These are phyloP conservation scores for Phoenicopterus ruber DNA, from an alignment of 2,113 vertebrate species.

Conservation along the genomic window DNA sequence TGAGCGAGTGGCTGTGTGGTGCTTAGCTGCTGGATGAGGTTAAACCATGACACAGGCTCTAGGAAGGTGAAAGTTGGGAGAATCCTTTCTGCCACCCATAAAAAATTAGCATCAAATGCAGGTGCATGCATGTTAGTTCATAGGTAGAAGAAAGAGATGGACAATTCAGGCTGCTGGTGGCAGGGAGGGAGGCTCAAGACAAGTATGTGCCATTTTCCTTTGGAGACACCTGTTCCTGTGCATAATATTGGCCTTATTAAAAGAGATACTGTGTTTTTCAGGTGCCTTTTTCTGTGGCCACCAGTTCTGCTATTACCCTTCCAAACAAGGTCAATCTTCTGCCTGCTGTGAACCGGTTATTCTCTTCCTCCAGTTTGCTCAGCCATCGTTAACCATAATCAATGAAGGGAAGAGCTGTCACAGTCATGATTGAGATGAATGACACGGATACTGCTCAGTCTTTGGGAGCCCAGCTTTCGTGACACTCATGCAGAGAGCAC, in stretches of 20 bases:
- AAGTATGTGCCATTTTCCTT: neutral
- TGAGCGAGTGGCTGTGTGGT: neutral
- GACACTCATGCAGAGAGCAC: neutral
- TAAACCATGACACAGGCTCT: neutral
- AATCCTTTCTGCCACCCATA: neutral
- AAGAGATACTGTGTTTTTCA: neutral
- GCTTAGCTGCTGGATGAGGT: neutral
- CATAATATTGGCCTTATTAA: neutral
- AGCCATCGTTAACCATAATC: neutral
- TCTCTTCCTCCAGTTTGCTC: neutral
- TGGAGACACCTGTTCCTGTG: neutral
- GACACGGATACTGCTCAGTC: neutral
- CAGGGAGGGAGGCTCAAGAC: neutral
- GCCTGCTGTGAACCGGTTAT: neutral
- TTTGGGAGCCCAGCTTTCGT: neutral
- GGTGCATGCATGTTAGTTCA: neutral
- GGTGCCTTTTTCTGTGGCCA: neutral
- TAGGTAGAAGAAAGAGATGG: neutral
- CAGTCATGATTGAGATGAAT: constrained; percentile 3
- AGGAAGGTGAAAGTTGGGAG: neutral
- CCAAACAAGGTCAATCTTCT: neutral
- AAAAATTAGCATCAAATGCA: neutral
- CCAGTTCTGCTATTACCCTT: neutral
- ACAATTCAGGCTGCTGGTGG: neutral
- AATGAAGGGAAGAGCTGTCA: constrained; percentile 20